Evolutionary conservation across 2,113 vertebrate species (phyloP).

Genomic region (Aegypius monachus): DNA sequence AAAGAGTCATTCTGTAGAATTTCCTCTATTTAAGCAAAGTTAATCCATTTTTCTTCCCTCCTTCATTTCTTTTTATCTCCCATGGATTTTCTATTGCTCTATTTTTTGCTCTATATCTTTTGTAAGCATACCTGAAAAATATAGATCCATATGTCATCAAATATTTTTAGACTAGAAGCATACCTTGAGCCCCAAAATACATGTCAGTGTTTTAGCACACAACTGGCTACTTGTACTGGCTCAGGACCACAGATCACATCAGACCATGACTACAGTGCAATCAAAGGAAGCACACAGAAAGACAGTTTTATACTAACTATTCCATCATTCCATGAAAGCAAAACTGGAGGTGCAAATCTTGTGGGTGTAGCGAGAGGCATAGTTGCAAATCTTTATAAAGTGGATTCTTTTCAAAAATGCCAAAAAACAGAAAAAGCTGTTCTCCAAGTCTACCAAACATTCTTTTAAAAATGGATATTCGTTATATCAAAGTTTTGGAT

Average conservation of each 20-base stretch:
- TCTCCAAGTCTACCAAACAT: not conserved
- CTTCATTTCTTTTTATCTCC: not conserved
- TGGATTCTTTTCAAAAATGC: not conserved
- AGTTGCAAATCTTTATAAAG: not conserved
- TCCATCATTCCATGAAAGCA: not conserved
- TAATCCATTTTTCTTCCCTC: not conserved
- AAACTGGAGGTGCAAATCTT: not conserved
- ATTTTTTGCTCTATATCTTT: not conserved
- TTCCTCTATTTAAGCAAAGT: not conserved
- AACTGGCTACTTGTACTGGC: not conserved
- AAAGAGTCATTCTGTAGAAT: not conserved
- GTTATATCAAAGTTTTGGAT: not conserved
- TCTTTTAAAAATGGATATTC: no score
- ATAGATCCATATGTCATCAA: not conserved
- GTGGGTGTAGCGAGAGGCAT: not conserved
- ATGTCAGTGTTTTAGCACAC: not conserved
- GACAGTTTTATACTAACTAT: not conserved
- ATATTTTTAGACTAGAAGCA: not conserved
- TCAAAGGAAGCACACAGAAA: not conserved
- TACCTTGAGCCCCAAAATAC: not conserved
- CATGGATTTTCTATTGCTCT: not conserved
- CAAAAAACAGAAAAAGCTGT: fast-evolving
- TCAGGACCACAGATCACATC: not conserved
- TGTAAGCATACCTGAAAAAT: not conserved
- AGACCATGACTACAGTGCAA: no score